Conservation (phyloP, 2,797 vertebrate species). For the Microctenopoma steveboyesi region DNA sequence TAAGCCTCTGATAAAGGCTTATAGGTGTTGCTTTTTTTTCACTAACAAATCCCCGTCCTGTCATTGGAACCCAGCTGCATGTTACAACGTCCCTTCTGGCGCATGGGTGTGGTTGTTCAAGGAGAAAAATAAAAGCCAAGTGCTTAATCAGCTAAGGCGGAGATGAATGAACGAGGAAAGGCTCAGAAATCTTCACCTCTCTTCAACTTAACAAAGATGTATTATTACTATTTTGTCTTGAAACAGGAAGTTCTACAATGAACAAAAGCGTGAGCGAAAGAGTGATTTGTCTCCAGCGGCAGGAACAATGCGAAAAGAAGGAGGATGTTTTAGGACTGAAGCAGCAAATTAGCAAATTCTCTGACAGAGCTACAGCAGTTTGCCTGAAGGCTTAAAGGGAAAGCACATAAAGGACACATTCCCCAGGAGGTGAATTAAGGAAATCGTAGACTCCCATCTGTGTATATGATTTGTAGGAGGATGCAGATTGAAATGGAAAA, state of each 20-base stretch:
- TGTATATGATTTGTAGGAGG: slow-evolving; percentile 16
- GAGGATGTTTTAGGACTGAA: slow-evolving; percentile 35
- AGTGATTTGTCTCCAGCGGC: slow-evolving; percentile 9
- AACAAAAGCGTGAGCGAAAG: not conserved
- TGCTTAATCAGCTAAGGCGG: slow-evolving; percentile 22
- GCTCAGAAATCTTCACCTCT: slow-evolving; percentile 1
- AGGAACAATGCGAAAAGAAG: slow-evolving; percentile 25
- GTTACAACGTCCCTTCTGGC: not conserved
- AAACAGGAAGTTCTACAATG: slow-evolving; percentile 14
- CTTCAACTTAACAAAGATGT: slow-evolving; percentile 12
- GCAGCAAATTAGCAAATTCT: slow-evolving; percentile 49
- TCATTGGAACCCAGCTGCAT: not conserved
- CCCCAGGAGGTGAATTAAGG: slow-evolving; percentile 43
- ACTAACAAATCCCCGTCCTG: slow-evolving; percentile 10
- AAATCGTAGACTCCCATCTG: slow-evolving; percentile 25
- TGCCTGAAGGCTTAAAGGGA: slow-evolving; percentile 26
- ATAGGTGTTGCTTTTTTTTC: slow-evolving; percentile 9
- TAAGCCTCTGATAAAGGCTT: not conserved
- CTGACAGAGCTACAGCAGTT: slow-evolving; percentile 35
- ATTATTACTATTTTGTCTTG: slow-evolving; percentile 19
- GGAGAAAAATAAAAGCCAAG: slow-evolving; percentile 14
- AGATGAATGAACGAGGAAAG: slow-evolving; percentile 10
- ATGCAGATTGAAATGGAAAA: slow-evolving; percentile 31
- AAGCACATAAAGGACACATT: slow-evolving; percentile 31
- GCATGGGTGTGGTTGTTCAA: not conserved